A percentile compares a stretch with the other conserved stretches of the same genome.
These are phyloP conservation scores for Oryzias melastigma DNA, from an alignment of 2,113 vertebrate genomes.

Conservation along the genomic window DNA sequence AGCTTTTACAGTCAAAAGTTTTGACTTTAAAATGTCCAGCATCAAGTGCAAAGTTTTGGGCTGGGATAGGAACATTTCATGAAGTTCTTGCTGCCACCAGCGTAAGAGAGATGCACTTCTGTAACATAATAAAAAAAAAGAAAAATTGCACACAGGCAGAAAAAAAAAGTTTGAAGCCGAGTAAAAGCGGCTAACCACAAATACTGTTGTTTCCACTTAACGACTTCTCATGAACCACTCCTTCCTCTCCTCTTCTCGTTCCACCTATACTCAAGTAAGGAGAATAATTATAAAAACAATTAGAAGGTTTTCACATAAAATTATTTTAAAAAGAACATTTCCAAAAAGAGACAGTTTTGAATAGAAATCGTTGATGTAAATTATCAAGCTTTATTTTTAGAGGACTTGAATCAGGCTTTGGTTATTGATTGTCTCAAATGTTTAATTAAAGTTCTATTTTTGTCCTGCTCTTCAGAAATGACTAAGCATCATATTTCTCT, in stretches of 20 bases:
- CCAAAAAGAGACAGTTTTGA: too few relatives aligned
- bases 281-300: background rate
- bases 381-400: too few relatives aligned
- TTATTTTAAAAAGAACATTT: background rate
- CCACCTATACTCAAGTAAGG: background rate
- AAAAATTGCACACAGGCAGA: constrained; percentile 9
- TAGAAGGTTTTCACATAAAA: background rate
- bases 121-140: constrained; percentile 10
- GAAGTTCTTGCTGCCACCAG: background rate
- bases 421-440: too few relatives aligned
- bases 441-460: too few relatives aligned
- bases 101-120: constrained; percentile 9
- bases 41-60: too few relatives aligned
- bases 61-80: too few relatives aligned
- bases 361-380: too few relatives aligned
- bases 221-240: constrained; percentile 11
- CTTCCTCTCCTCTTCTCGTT: background rate
- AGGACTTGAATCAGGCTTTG: too few relatives aligned
- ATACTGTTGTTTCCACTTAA: constrained; percentile 5
- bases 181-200: constrained; percentile 8
- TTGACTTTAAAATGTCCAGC: too few relatives aligned
- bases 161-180: constrained; percentile 7
- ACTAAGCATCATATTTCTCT: too few relatives aligned
- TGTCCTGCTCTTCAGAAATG: too few relatives aligned
- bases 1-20: too few relatives aligned